Base-by-base conservation (phyloP, 2,888 invertebrate genomes). In the Phorcus lineatus region DNA sequence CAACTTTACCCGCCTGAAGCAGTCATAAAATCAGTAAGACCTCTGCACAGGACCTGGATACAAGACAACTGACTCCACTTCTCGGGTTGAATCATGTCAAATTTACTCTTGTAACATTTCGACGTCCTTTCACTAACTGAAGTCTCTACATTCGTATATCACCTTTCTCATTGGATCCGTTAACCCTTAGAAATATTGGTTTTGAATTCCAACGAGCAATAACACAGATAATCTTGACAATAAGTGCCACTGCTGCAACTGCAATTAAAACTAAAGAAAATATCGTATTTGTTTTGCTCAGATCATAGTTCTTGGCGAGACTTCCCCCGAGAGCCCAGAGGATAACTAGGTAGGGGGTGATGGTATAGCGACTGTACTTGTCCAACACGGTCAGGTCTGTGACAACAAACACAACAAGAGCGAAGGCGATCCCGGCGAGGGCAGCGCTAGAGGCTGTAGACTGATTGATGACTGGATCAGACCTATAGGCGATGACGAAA, bases 341-440 rank as follows among this genome's bases (percentile, higher is more conserved):
- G 13, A 62, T 40, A 55, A 86, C 86, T 17, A 87, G 62, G 80
- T 89, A 89, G 0, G 88, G 89, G 9, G 83, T 87, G 81, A 86
- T 75, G 17, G 85, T 81, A 80, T 88, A 89, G 19, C 88, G 84
- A n/a, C 86, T 79, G 57, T 82, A 82, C 62, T 81, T 85, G 82
- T 88, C 88, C n/a, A 86, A 81, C 28, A 89, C 79, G 54, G 86
- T 84, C 53, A 84, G 83, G 78, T 89, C 88, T n/a, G 86, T 77
- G 2, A 83, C 79, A 79, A 86, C 86, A 86, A 86, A 89, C 62
- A 80, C 77, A 17, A 86, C 54, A 53, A 88, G 82, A 53, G 84
- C 84, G 17, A 82, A 79, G n/a, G 85, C 82, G 55, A 89, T 83
- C 19, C 88, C 81, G 55, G 81, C 84, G 11, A 89, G 81, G 19